These are phyloP conservation scores for Drosophila peninsularis DNA, from an alignment of 2,888 invertebrate species.

Conservation along the genomic window DNA sequence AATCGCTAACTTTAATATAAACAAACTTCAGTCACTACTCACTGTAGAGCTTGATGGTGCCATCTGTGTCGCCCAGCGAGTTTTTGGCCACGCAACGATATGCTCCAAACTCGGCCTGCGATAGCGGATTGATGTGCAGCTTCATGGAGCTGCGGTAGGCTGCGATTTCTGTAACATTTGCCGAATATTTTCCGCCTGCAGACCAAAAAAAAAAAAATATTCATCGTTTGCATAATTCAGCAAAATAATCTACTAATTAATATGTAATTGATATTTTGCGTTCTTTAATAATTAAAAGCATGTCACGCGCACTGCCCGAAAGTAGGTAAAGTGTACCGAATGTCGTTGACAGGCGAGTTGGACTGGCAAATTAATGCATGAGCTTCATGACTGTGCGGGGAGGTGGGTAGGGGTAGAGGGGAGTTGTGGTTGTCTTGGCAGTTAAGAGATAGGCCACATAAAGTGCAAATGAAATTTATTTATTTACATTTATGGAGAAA, in stretches of 20 bases:
- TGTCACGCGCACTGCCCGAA: constrained; percentile 53
- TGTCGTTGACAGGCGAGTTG: constrained; percentile 64
- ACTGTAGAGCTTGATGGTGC: constrained; percentile 93
- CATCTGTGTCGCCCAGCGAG: constrained; percentile 93
- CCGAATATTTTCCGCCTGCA: constrained; percentile 89
- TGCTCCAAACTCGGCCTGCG: constrained; percentile 89
- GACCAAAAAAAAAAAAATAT: background rate
- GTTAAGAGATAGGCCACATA: constrained; percentile 58
- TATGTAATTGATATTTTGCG: constrained; percentile 63
- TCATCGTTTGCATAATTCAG: constrained; percentile 33
- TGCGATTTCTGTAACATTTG: constrained; percentile 88
- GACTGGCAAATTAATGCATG: constrained; percentile 62
- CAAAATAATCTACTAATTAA: constrained; percentile 65
- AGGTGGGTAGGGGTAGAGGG: too few relatives aligned
- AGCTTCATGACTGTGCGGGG: constrained; percentile 12
- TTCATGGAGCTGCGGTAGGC: constrained; percentile 92
- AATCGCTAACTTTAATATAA: background rate
- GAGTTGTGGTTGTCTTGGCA: constrained; percentile 42
- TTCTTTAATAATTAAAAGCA: constrained; percentile 72
- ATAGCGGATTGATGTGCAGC: constrained; percentile 89
- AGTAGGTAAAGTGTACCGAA: constrained; percentile 44
- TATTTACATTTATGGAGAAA: constrained; percentile 65
- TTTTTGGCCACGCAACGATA: constrained; percentile 94
- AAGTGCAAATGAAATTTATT: constrained; percentile 71
- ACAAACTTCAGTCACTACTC: constrained; percentile 85